phyloP scores from a whole-genome alignment of 2,888 invertebrate species.

The Hyposoter dolosus region DNA sequence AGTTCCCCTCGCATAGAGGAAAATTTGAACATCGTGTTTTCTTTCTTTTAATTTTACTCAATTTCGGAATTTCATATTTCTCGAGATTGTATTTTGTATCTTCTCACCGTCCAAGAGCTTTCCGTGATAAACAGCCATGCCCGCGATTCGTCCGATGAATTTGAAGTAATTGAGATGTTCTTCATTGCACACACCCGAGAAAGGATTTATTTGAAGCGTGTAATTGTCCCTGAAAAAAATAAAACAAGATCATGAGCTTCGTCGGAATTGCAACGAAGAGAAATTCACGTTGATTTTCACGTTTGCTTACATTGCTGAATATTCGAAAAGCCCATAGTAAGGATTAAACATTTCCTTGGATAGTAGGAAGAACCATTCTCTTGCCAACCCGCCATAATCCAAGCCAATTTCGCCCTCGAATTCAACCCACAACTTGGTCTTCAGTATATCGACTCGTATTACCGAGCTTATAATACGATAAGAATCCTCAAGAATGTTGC shows the following conservation, averaged over 20 bases:
- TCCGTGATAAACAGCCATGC: slow-evolving; percentile 99
- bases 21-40: no score
- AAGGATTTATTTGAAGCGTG: slow-evolving; percentile 99
- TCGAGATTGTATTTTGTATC: not conserved
- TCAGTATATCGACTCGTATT: slow-evolving; percentile 95
- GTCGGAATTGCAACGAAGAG: not conserved
- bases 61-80: no score
- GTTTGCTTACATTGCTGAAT: slow-evolving; percentile 94
- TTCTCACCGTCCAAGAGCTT: slow-evolving; percentile 96
- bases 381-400: slow-evolving; percentile 98
- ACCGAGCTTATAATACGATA: slow-evolving; percentile 97
- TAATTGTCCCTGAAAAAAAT: slow-evolving; percentile 93
- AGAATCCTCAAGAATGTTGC: slow-evolving; percentile 98
- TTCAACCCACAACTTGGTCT: slow-evolving; percentile 99
- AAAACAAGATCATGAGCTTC: slow-evolving; percentile 1
- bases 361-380: slow-evolving; percentile 99
- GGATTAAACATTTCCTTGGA: slow-evolving; percentile 99
- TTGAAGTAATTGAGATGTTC: slow-evolving; percentile 99
- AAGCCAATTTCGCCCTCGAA: slow-evolving; percentile 98
- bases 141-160: slow-evolving; percentile 98
- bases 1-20: no score
- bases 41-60: no score
- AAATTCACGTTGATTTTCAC: not conserved
- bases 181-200: slow-evolving; percentile 98
- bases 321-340: slow-evolving; percentile 99